Conservation (phyloP, 2,888 invertebrate species). For the Scelioninae gen. 2 region DNA sequence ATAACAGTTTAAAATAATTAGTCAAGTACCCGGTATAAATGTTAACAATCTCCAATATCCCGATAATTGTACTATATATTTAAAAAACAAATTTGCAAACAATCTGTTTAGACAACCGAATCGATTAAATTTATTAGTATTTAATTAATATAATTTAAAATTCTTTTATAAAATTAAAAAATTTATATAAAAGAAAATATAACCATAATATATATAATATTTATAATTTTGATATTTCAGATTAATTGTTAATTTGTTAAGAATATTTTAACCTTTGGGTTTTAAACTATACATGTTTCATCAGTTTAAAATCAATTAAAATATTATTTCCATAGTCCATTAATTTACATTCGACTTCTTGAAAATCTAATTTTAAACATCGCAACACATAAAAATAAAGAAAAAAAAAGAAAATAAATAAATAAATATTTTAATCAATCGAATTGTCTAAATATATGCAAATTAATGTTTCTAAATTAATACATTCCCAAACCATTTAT, state of each 20-base stretch:
- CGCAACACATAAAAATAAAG: no score
- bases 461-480: no score
- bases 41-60: neutral
- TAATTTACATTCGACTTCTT: neutral
- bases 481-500: no score
- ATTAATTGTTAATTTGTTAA: neutral
- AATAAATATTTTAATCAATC: no score
- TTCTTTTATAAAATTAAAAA: slow-evolving; percentile 31
- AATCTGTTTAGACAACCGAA: neutral
- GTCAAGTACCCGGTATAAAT: slow-evolving; percentile 10
- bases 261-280: no score
- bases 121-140: neutral
- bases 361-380: neutral
- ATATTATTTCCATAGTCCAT: neutral
- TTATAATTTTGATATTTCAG: no score
- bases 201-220: no score
- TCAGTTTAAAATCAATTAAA: neutral
- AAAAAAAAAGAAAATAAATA: no score
- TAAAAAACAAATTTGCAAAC: slow-evolving; percentile 5
- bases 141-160: slow-evolving; percentile 19
- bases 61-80: neutral
- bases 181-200: slow-evolving; percentile 23
- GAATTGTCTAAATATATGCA: no score
- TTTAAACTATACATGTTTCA: no score
- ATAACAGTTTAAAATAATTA: slow-evolving; percentile 14